Evolutionary conservation across 2,113 vertebrate species (phyloP).

Genomic region (Oncorhynchus mykiss): DNA sequence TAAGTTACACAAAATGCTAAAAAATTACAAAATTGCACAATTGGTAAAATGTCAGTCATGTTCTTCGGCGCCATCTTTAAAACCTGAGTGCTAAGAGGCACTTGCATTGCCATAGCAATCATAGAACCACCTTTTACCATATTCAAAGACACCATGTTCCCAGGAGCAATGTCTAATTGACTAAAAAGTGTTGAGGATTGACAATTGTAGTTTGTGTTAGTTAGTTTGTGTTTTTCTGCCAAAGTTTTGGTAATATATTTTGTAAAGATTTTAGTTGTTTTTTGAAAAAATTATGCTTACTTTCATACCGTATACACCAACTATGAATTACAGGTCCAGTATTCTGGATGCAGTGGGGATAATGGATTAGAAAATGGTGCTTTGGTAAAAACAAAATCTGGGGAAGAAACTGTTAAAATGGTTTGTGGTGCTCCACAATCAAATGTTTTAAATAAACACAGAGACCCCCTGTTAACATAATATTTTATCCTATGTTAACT

Average conservation of each 20-base stretch:
- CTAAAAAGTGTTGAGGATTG: slow-evolving; percentile 16
- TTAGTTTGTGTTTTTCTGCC: slow-evolving; percentile 4
- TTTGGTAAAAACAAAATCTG: slow-evolving; percentile 3
- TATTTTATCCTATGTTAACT: slow-evolving; percentile 11
- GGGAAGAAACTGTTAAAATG: neutral
- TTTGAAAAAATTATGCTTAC: neutral
- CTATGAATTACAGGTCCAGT: slow-evolving; percentile 11
- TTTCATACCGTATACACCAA: slow-evolving; percentile 7
- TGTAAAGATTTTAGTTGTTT: no score
- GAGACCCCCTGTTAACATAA: slow-evolving; percentile 14
- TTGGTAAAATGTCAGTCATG: no score
- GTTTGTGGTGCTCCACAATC: no score
- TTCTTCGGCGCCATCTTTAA: no score
- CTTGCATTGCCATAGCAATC: slow-evolving; percentile 13
- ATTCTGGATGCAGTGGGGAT: slow-evolving; percentile 12
- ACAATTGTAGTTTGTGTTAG: no score
- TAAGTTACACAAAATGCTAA: no score
- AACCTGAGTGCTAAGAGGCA: no score
- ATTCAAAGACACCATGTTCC: slow-evolving; percentile 25
- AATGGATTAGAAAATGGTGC: slow-evolving; percentile 28
- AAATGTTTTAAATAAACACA: slow-evolving; percentile 5
- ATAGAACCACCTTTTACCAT: slow-evolving; percentile 18
- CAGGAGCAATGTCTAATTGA: slow-evolving; percentile 26
- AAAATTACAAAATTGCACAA: no score
- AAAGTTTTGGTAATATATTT: no score